These are phyloP conservation scores for Philotrypesis tridentata DNA, from an alignment of 1,140 invertebrate species.

Conservation along the genomic window DNA sequence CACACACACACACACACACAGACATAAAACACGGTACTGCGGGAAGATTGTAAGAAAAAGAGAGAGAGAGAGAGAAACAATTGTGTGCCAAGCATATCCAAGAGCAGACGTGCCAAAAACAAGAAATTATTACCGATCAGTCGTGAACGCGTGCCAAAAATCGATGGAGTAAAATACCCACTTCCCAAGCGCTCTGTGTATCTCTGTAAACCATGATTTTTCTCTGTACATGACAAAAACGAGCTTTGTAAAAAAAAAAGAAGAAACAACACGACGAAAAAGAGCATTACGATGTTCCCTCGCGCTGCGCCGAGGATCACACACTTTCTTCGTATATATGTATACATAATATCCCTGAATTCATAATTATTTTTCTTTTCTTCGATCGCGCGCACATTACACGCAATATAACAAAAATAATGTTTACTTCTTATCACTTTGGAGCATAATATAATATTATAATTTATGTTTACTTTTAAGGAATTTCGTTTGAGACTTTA, in stretches of 20 bases:
- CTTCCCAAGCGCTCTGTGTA: constrained; percentile 12
- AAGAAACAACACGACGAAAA: not conserved
- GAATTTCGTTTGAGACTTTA: constrained; percentile 35
- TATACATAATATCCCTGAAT: not conserved
- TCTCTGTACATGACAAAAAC: not conserved
- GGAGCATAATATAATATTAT: not conserved
- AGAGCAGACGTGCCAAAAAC: constrained; percentile 62
- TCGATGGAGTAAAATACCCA: constrained; percentile 26
- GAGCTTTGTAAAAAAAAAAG: constrained; percentile 10
- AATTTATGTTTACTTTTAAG: constrained; percentile 22
- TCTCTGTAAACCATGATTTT: constrained; percentile 1
- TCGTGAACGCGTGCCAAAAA: constrained; percentile 65
- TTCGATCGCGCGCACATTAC: not conserved
- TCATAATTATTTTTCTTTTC: not conserved
- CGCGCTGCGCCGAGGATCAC: not conserved
- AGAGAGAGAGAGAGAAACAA: constrained; percentile 17
- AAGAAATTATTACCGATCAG: constrained; percentile 45
- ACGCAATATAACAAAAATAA: not conserved
- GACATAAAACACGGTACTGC: no score
- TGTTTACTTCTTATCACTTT: not conserved
- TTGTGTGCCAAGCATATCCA: constrained; percentile 29
- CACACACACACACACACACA: constrained; percentile 38
- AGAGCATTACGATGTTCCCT: not conserved
- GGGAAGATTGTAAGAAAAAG: constrained; percentile 50
- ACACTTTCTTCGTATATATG: no score